These are phyloP conservation scores for Drosophila pandora DNA, from an alignment of 1,140 invertebrate species.

Conservation along the genomic window DNA sequence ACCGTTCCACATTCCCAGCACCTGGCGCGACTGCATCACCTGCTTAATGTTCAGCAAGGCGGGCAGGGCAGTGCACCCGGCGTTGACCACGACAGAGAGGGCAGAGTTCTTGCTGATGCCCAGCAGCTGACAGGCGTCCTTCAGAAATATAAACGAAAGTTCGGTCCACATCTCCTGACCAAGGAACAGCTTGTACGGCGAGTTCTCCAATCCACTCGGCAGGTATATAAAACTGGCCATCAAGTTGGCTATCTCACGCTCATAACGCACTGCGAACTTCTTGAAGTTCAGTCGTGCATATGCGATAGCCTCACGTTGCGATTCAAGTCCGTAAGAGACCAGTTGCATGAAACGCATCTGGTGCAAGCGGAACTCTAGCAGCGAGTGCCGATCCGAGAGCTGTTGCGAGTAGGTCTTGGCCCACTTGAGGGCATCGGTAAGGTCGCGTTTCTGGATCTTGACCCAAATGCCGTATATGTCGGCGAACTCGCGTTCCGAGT, in stretches of 20 bases:
- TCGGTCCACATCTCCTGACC: slow-evolving; percentile 92
- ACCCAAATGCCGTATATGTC: slow-evolving; percentile 94
- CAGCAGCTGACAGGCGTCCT: slow-evolving; percentile 95
- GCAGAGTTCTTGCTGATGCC: slow-evolving; percentile 93
- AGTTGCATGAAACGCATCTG: slow-evolving; percentile 85
- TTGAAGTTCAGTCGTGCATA: slow-evolving; percentile 95
- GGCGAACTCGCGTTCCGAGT: slow-evolving; percentile 91
- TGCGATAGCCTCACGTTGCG: slow-evolving; percentile 87
- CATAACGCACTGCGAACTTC: slow-evolving; percentile 91
- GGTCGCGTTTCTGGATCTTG: slow-evolving; percentile 90
- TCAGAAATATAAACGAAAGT: slow-evolving; percentile 95
- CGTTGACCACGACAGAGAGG: slow-evolving; percentile 90
- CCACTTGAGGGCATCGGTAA: slow-evolving; percentile 93
- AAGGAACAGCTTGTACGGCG: slow-evolving; percentile 92
- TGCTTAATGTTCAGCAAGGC: slow-evolving; percentile 97
- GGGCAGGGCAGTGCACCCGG: slow-evolving; percentile 96
- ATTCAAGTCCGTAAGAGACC: slow-evolving; percentile 67
- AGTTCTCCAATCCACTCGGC: slow-evolving; percentile 90
- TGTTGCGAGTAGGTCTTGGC: slow-evolving; percentile 87
- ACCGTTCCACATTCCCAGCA: slow-evolving; percentile 96
- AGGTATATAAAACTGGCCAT: slow-evolving; percentile 95
- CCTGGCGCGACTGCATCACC: slow-evolving; percentile 97
- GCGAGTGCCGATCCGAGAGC: slow-evolving; percentile 88
- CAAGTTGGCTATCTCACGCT: slow-evolving; percentile 94
- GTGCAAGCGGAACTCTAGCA: slow-evolving; percentile 95